These are phyloP conservation scores for Trogon melanurus DNA, from an alignment of 2,113 vertebrate genomes.

Conservation along the genomic window DNA sequence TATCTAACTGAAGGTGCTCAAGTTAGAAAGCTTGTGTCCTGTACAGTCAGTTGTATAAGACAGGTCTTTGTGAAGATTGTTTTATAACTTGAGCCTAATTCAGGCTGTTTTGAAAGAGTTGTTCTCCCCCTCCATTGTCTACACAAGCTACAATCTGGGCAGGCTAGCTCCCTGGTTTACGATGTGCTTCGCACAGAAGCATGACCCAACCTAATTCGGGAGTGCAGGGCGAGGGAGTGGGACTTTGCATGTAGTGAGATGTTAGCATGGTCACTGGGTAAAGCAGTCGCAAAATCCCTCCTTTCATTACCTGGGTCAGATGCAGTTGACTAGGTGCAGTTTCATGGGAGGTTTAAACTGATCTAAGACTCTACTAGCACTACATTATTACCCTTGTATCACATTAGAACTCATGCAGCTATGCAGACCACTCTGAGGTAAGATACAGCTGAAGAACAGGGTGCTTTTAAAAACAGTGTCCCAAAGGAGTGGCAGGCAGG, in stretches of 20 bases:
- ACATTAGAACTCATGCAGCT: background rate
- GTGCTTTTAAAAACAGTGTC: background rate
- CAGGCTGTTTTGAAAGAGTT: background rate
- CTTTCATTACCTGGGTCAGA: background rate
- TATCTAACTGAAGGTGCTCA: background rate
- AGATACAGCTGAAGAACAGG: background rate
- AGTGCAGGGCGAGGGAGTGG: rapidly evolving
- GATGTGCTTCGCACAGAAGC: background rate
- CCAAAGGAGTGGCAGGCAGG: background rate
- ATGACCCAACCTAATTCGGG: background rate
- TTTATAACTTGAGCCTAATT: background rate
- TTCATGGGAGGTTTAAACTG: background rate
- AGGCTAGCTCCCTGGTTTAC: background rate
- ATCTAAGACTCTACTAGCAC: background rate
- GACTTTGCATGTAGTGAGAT: background rate
- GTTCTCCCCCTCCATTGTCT: background rate
- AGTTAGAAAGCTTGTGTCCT: background rate
- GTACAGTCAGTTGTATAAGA: background rate
- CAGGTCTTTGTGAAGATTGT: background rate
- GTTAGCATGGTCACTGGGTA: background rate
- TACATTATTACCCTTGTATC: background rate
- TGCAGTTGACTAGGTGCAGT: background rate
- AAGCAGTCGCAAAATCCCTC: background rate
- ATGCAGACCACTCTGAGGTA: background rate
- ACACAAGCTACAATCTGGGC: background rate